Conservation (phyloP, 2,797 vertebrate species). For the Smutsia gigantea region DNA sequence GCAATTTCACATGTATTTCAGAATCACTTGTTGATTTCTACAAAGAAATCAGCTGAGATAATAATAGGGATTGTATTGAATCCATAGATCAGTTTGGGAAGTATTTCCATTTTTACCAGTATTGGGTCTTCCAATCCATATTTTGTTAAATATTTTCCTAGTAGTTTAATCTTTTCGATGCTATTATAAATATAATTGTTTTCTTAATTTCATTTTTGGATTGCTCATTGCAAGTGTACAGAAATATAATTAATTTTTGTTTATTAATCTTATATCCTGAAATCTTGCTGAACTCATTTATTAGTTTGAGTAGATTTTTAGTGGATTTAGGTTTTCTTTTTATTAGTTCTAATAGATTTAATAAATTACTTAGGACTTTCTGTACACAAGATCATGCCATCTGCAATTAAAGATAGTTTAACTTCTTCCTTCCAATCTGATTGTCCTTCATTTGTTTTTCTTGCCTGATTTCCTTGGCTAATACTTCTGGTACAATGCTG, state of each 20-base stretch:
- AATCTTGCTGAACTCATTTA: neutral
- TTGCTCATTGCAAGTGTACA: neutral
- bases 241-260: slow-evolving; percentile 1
- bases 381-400: neutral
- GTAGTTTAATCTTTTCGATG: neutral
- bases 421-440: neutral
- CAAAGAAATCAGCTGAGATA: neutral
- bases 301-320: neutral
- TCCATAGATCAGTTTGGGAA: neutral
- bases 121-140: neutral
- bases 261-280: neutral
- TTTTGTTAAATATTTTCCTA: neutral
- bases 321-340: neutral
- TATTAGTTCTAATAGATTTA: neutral
- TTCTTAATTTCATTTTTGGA: neutral
- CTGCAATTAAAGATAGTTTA: neutral
- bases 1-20: neutral
- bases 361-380: neutral
- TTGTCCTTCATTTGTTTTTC: neutral
- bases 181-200: neutral
- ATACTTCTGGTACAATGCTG: neutral
- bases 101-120: neutral
- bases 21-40: neutral
- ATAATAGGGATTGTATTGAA: neutral
- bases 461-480: neutral